A percentile compares a stretch with the other conserved stretches of the same genome.
These are phyloP conservation scores for Esox niger DNA, from an alignment of 2,113 vertebrate species.

Conservation along the genomic window DNA sequence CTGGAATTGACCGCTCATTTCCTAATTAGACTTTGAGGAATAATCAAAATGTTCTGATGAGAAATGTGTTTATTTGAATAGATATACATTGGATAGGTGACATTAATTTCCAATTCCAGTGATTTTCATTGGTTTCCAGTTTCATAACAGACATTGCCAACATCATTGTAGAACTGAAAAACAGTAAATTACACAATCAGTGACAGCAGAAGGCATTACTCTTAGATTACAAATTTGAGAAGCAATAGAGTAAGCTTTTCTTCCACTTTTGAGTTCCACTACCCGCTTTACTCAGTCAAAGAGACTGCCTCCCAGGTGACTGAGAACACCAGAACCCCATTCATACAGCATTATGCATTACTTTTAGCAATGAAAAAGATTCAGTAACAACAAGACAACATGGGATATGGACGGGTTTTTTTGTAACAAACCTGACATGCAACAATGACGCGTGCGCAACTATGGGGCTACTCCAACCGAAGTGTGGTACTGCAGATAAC, in stretches of 20 bases:
- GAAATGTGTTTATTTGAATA: slow-evolving; percentile 68
- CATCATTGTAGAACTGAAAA: slow-evolving; percentile 17
- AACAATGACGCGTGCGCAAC: too few species aligned
- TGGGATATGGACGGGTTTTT: too few species aligned
- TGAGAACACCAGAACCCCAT: slow-evolving; percentile 32
- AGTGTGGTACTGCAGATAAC: too few species aligned
- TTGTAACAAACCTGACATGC: too few species aligned
- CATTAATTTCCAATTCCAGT: neutral
- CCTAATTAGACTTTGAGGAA: neutral
- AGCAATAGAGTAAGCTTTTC: slow-evolving; percentile 58
- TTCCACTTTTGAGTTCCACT: slow-evolving; percentile 38
- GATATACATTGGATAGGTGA: neutral
- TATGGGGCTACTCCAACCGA: too few species aligned
- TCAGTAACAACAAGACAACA: slow-evolving; percentile 50
- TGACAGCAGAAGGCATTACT: slow-evolving; percentile 35
- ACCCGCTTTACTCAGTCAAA: slow-evolving; percentile 45
- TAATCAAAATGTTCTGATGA: slow-evolving; percentile 22
- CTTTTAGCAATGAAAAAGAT: slow-evolving; percentile 63
- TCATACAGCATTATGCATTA: slow-evolving; percentile 54
- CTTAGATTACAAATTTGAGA: slow-evolving; percentile 1
- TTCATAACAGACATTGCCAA: too few species aligned
- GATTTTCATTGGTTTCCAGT: slow-evolving; percentile 42
- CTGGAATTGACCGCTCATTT: too few species aligned
- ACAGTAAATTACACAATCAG: slow-evolving; percentile 54
- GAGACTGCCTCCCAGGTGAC: slow-evolving; percentile 31